phyloP scores from a whole-genome alignment of 2,113 vertebrate species.

The Glaucidium brasilianum region DNA sequence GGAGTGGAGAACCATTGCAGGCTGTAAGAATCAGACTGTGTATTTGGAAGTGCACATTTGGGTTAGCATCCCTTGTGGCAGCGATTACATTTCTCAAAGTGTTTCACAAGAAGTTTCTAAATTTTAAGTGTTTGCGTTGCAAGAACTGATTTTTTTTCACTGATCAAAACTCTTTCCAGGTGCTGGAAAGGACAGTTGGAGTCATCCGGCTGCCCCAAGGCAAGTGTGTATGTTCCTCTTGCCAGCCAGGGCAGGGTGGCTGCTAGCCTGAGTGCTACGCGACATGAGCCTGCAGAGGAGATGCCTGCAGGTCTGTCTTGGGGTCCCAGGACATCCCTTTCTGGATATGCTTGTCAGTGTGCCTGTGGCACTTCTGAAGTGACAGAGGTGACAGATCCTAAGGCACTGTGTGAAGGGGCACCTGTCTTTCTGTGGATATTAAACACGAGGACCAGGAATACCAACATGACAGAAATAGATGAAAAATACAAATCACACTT shows the following conservation, averaged over 20 bases:
- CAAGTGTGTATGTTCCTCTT: background rate
- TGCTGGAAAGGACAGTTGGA: background rate
- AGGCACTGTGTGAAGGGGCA: background rate
- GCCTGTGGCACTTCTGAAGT: background rate
- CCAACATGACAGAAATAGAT: background rate
- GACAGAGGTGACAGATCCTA: background rate
- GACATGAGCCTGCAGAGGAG: background rate
- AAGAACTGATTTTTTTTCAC: background rate
- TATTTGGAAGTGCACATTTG: background rate
- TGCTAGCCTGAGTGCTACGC: background rate
- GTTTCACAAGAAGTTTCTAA: background rate
- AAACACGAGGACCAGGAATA: background rate
- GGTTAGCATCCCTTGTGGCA: background rate
- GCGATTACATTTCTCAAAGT: background rate
- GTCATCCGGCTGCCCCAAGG: background rate
- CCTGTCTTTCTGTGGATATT: background rate
- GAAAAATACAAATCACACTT: background rate
- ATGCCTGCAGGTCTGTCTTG: background rate
- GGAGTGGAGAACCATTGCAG: background rate
- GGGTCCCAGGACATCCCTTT: background rate
- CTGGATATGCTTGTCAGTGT: background rate
- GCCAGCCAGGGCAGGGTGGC: background rate
- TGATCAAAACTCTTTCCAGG: background rate
- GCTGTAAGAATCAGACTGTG: background rate
- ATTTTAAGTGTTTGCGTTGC: background rate